A percentile compares a stretch with the other conserved stretches of the same genome.
Evolutionary conservation across 2,888 invertebrate genomes (phyloP).

Genomic region (Acanthosepion lycidas): DNA sequence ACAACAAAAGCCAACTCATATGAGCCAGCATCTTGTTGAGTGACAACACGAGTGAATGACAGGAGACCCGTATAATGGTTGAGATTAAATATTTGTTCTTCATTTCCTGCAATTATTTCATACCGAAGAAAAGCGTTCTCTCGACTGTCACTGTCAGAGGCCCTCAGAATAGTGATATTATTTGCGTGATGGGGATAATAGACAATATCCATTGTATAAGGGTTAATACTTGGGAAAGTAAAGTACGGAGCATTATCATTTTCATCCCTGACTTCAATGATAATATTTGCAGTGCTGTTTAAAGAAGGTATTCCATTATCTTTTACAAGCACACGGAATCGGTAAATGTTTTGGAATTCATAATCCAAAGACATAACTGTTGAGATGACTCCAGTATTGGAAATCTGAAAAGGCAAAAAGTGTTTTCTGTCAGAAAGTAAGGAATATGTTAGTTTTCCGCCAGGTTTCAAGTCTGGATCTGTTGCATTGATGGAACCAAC

Average conservation of each 20-base stretch:
- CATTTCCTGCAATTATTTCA: background rate
- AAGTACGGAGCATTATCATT: background rate
- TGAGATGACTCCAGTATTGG: background rate
- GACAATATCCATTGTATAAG: background rate
- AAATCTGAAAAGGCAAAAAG: background rate
- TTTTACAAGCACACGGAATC: conserved; percentile 33
- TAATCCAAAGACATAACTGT: conserved; percentile 33
- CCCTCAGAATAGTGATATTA: background rate
- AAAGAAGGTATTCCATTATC: background rate
- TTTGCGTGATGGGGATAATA: background rate
- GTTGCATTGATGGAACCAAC: background rate
- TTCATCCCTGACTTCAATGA: background rate
- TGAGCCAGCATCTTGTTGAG: background rate
- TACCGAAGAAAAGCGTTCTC: background rate
- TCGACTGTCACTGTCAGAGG: background rate
- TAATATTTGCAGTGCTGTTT: background rate
- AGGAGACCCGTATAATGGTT: background rate
- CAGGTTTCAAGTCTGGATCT: background rate
- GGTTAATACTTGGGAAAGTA: background rate
- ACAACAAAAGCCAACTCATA: background rate
- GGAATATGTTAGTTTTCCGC: background rate
- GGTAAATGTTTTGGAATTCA: background rate
- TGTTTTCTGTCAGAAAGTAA: background rate
- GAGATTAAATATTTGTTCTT: background rate
- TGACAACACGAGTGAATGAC: conserved; percentile 33